Conservation (phyloP, 2,113 vertebrate genomes). For the Pteropus alecto region DNA sequence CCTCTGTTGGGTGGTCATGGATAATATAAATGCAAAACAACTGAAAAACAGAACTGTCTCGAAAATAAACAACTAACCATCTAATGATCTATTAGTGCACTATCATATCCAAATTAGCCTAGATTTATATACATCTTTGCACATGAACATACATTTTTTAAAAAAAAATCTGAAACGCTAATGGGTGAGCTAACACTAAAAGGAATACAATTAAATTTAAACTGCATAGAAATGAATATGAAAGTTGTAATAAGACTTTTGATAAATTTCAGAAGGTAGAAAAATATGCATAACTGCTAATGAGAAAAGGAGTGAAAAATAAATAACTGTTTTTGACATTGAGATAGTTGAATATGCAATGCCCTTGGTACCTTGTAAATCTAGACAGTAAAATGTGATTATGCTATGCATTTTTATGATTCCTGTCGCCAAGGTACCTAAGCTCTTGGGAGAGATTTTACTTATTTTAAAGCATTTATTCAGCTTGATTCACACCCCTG, state of each 20-base stretch:
- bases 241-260: constrained; percentile 53
- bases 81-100: constrained; percentile 26
- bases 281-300: constrained; percentile 66
- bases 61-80: constrained; percentile 51
- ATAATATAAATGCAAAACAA: constrained; percentile 38
- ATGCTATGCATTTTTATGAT: constrained; percentile 56
- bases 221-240: constrained; percentile 43
- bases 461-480: constrained; percentile 66
- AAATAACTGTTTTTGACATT: constrained; percentile 65
- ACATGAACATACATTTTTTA: background rate
- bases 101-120: background rate
- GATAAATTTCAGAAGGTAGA: constrained; percentile 66
- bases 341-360: constrained; percentile 52
- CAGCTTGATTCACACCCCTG: background rate
- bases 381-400: constrained; percentile 69
- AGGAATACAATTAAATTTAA: constrained; percentile 37
- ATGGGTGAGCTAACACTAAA: constrained; percentile 18
- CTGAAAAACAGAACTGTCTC: background rate
- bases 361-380: constrained; percentile 66
- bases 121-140: constrained; percentile 11
- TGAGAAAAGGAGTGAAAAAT: constrained; percentile 69
- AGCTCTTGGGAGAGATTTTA: constrained; percentile 55
- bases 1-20: background rate
- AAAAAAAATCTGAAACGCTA: background rate
- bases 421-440: constrained; percentile 49